Base-by-base conservation (phyloP, 2,888 invertebrate species). In the Tenthredo amoena region DNA sequence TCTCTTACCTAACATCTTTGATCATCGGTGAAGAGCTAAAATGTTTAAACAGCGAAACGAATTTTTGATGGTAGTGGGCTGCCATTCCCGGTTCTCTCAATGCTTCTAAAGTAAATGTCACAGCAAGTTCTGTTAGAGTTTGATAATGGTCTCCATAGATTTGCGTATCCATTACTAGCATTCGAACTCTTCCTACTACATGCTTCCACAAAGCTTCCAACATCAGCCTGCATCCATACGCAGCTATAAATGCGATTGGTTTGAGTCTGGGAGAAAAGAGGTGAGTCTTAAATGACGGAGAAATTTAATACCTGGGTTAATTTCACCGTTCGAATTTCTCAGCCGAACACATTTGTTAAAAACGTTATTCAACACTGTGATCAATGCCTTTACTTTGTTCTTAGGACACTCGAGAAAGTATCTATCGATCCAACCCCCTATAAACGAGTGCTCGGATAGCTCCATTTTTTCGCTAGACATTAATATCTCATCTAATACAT, bases 391-490 rank as follows among this genome's bases (percentile, higher is more conserved):
- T n/a, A 90, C 87, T 85, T 88, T 91, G 86, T 89, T 90, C 50
- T 88, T 92, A 2, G 93, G 88, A 86, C 92, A 92, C 68, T 91
- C 91, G 71, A 90, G 84, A 21, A 93, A 88, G 85, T 93, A 93
- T 71, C 93, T 88, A 86, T 93, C 93, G 47, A 93, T 89, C 93
- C 93, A 93, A 10, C 93, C 93, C 26, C 90, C 90, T 9, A 93
- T 88, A 6, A 93, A 89, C 31, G 88, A 81, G 68, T 93, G 87
- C 84, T 93, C 92, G 21, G 89, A 89, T 47, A 87, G 88, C 21
- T 90, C 89, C 40, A 92, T 87, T 77, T 88, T 87, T 58, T 89
- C 88, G 58, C 89, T 91, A 1, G 89, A 87, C 15, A 84, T 88
- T 3, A 93, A 86, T 77, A 93, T 90, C 6, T 82, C 86, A 71